Evolutionary conservation across 2,113 vertebrate genomes (phyloP), one percentile per base, ranked within the genome.

Genomic region (Sphyrna mokarran): DNA sequence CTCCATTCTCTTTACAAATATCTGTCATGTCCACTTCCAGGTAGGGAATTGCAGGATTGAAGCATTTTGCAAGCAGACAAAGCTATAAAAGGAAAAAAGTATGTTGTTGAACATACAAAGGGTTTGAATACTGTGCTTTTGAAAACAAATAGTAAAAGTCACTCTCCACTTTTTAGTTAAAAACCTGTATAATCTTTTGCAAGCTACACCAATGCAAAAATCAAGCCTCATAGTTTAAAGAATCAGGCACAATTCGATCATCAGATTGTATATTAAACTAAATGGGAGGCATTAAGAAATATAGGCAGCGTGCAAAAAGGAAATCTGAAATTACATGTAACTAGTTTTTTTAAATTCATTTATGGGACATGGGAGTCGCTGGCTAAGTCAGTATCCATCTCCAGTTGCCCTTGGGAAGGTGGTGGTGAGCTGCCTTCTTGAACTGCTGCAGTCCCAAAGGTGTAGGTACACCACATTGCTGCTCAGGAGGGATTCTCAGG

Each of bases 1-100:
- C 99, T 89, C 99, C 99, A 37, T 99, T 99, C 97, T 99, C 99
- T 97, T 99, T 99, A 97, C 99, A 99, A 97, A 99, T 99, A 97
- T 99, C 99, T 98, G 99, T 99, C 99, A 99, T 99, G 97, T 99
- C 99, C 97, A 99, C 97, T 95, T 99, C 99, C 97, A 99, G 97
- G 97, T 99, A 99, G 2, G 98, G 98, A 96, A 99, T 98, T 86
- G 98, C 99, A 72, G 99, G 99, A 97, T 99, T 99, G 98, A 99
- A 99, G 97, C 99, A 99, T 98, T 99, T 99, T 76, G 99, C 99
- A 98, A 99, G 98, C 97, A 99, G 98, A 98, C 99, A 99, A 97
- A 99, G 98, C 99, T 99, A 96, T 63, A 78, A 94, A 97, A 89
- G 96, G 97, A 97, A 96, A 97, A 94, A 96, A 95, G 80, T 48